phyloP scores from a whole-genome alignment of 2,113 vertebrate species.

The Carlito syrichta region DNA sequence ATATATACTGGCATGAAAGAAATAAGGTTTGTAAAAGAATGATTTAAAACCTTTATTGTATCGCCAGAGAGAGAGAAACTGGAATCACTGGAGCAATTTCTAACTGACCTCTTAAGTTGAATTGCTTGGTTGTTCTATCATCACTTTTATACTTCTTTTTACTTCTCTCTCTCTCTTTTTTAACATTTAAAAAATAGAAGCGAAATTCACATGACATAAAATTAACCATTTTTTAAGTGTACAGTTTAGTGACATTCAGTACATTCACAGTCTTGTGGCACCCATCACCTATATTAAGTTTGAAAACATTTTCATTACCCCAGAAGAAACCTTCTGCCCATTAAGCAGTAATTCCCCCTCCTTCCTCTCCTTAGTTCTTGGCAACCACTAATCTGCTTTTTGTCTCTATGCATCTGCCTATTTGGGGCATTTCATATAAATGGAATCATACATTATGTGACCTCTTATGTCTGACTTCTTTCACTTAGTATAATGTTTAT shows the following conservation, averaged over 20 bases:
- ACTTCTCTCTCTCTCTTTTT: background rate
- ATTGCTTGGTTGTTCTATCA: background rate
- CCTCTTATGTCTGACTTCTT: background rate
- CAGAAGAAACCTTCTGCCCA: background rate
- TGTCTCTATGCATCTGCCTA: background rate
- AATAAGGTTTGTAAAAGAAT: background rate
- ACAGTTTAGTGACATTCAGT: background rate
- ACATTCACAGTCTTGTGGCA: background rate
- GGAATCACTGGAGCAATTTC: background rate
- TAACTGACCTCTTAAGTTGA: background rate
- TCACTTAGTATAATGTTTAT: background rate
- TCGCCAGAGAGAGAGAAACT: background rate
- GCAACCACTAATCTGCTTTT: background rate
- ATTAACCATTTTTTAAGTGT: background rate
- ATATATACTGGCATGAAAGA: background rate
- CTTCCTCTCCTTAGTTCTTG: background rate
- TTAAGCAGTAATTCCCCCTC: background rate
- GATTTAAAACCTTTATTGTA: background rate
- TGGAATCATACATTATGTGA: background rate
- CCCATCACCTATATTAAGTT: background rate
- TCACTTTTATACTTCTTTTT: background rate
- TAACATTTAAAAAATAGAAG: background rate
- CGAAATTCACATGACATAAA: background rate
- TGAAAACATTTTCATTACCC: background rate
- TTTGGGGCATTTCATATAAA: background rate